A percentile compares a stretch with the other conserved stretches of the same genome.
Conservation (phyloP, 2,888 invertebrate genomes). For the Nymphalis c-album region DNA sequence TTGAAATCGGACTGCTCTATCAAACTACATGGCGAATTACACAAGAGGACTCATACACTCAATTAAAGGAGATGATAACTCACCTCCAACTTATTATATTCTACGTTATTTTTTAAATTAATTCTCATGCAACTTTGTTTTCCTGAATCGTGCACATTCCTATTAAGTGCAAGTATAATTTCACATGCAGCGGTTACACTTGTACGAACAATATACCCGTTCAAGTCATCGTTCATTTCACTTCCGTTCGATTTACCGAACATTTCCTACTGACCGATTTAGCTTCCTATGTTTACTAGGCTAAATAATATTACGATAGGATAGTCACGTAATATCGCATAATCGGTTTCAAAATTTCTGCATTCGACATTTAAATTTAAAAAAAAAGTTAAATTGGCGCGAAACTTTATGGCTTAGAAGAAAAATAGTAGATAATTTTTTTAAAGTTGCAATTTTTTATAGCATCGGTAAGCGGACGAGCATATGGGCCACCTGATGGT, state of each 20-base stretch:
- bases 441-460: too few relatives aligned
- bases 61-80: too few relatives aligned
- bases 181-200: slow-evolving; percentile 28
- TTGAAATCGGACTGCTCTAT: too few relatives aligned
- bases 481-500: too few relatives aligned
- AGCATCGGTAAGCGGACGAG: too few relatives aligned
- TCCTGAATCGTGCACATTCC: neutral
- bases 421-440: too few relatives aligned
- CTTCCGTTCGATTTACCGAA: slow-evolving; percentile 29
- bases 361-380: too few relatives aligned
- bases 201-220: slow-evolving; percentile 28
- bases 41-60: too few relatives aligned
- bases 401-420: too few relatives aligned
- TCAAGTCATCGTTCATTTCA: slow-evolving; percentile 26
- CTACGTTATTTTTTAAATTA: neutral
- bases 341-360: neutral
- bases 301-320: slow-evolving; percentile 10
- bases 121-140: neutral
- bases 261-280: slow-evolving; percentile 34
- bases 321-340: slow-evolving; percentile 12
- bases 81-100: neutral
- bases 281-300: slow-evolving; percentile 29
- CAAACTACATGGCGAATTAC: too few relatives aligned
- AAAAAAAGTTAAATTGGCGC: too few relatives aligned
- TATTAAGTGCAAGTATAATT: slow-evolving; percentile 18